Evolutionary conservation across 2,113 vertebrate genomes (phyloP).

Genomic region (Ptyas mucosa): DNA sequence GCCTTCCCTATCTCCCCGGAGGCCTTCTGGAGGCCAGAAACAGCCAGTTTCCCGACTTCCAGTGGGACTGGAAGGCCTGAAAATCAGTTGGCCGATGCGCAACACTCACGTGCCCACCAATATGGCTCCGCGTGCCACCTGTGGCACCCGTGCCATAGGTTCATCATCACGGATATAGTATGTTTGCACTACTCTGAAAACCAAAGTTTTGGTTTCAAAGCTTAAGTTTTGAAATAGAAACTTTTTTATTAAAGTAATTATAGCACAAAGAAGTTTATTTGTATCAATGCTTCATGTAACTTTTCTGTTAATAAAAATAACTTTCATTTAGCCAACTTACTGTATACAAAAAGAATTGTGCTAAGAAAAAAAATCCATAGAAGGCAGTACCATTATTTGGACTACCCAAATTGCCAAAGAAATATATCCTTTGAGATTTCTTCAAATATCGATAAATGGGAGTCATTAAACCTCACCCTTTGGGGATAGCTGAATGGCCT

Average conservation of each 20-base stretch:
- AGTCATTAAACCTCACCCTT: too few species aligned
- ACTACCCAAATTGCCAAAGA: not conserved
- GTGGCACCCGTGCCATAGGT: too few species aligned
- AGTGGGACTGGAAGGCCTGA: too few species aligned
- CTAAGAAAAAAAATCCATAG: not conserved
- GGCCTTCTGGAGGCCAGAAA: too few species aligned
- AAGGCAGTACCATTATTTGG: not conserved
- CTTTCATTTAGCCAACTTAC: not conserved
- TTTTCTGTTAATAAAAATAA: not conserved
- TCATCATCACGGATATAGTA: too few species aligned
- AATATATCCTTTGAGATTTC: not conserved
- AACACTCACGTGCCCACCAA: too few species aligned
- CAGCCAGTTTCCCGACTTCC: too few species aligned
- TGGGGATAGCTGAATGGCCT: too few species aligned
- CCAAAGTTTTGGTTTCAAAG: not conserved
- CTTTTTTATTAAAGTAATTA: not conserved
- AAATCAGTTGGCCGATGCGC: too few species aligned
- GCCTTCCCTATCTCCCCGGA: too few species aligned
- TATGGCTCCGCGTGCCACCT: too few species aligned
- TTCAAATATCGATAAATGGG: too few species aligned
- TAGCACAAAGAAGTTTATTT: not conserved
- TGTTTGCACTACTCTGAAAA: not conserved
- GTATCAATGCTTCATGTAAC: not conserved
- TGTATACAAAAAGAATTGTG: not conserved
- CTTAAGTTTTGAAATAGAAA: not conserved